Base-by-base conservation (phyloP, 2,113 vertebrate genomes). In the Protobothrops mucrosquamatus region DNA sequence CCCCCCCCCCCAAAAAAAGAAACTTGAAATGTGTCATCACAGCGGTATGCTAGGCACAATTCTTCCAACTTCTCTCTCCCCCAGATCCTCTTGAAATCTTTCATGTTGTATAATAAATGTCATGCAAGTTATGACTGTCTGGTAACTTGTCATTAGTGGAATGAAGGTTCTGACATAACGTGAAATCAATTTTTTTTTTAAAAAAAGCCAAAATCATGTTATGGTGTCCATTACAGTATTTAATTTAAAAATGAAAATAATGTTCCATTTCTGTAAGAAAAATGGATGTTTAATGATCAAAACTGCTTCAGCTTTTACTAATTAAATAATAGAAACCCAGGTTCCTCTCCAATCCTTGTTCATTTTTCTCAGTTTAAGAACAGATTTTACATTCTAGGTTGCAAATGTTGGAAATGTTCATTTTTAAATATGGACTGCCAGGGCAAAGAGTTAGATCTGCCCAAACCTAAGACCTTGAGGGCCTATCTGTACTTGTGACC, bases 401-500 rank as follows among this genome's bases (percentile, higher is more conserved):
- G 46, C 46, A 34, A 14, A 90, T 22, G 15, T 64, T 64, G 48
- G 18, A 89, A 85, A 52, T 61, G 24, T 85, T 89, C 48, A 11
- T 87, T 94, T 91, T 9, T 74, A 94, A 56, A 0, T 46, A 94
- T 2, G 87, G n/a, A 86, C 0, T 0, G 0, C 87, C 59, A 9
- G 61, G 0, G 7, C 85, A 94, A 7, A n/a, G 23, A 88, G 92
- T 90, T 52, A 18, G 95, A 59, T 96, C 96, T 94, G 94, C 20
- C 92, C 8, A 96, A 97, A 96, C 93, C 93, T 89, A 92, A 51
- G 93, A 89, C 94, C 94, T 95, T 88, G 90, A 95, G 94, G 93
- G 85, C 89, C 95, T 56, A 39, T 22, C 46, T 10, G 15, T 55
- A 29, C 94, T 93, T 89, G 93, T 92, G 95, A 95, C 95, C 96